Base-by-base conservation (phyloP, 2,888 invertebrate genomes). In the Tethea ocularis region DNA sequence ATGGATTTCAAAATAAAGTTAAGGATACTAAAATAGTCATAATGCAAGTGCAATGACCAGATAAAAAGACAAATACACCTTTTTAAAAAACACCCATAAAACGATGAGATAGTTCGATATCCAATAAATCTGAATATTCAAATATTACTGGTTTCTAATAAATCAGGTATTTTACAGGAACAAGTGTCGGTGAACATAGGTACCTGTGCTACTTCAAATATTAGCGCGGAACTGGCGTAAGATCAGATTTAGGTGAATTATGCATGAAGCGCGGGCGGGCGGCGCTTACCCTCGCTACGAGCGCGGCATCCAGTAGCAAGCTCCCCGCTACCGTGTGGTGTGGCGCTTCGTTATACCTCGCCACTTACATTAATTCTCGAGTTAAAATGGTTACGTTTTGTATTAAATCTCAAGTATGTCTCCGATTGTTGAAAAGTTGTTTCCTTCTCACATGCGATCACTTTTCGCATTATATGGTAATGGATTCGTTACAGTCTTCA, bases 181-280 rank as follows among this genome's bases (percentile, higher is more conserved):
- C 7, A n/a, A 17, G 51, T 8, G 13, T 46, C 13, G 3, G 41
- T 26, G 23, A 5, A 23, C 10, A 10, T 29, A 11, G 15, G 1
- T 26, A 24, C 52, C 52, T 52, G 23, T 36, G 15, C 33, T 22
- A 26, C 24, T 10, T 52, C 57, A 57, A 57, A 57, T 57, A 57
- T 57, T 57, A 52, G 57, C 52, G 17, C 10, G 11, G 52, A 57
- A 51, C 57, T 33, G 36, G 52, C 52, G 52, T 51, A 46, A n/a
- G 52, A 52, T 52, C 57, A 24, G 57, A 51, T 57, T 57, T 52
- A 17, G 15, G 26, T 57, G 57, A 57, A 57, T 57, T 57, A 57
- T 57, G 52, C 57, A 57, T 52, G 46, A 15, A 13, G n/a, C 23
- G 38, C 57, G 36, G 33, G 13, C 36, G 51, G 29, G 5, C 29